These are phyloP conservation scores for Drosophila setifemur DNA, from an alignment of 1,140 invertebrate species.

Conservation along the genomic window DNA sequence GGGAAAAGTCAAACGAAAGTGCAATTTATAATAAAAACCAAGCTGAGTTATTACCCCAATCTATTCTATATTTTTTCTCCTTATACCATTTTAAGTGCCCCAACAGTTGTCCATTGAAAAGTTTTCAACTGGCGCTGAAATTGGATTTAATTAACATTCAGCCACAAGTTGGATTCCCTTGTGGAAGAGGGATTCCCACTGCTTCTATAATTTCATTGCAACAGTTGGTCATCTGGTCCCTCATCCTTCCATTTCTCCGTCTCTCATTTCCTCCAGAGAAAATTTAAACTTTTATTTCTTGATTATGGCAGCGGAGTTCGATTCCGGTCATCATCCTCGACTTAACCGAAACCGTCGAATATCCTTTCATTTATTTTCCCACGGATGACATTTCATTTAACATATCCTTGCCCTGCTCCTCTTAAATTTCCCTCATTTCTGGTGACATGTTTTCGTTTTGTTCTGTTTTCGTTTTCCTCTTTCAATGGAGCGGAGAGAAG, in stretches of 20 bases:
- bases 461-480: conserved; percentile 18
- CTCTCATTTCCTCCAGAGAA: background rate
- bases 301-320: conserved; percentile 18
- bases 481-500: conserved; percentile 42
- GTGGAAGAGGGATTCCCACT: background rate
- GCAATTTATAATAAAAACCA: conserved; percentile 1
- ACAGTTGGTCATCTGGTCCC: conserved; percentile 12
- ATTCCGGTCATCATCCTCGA: conserved; percentile 1
- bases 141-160: conserved; percentile 29
- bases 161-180: conserved; percentile 9
- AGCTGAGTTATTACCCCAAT: no score
- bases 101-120: background rate
- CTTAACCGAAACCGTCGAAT: background rate
- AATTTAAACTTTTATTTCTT: conserved; percentile 30
- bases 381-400: conserved; percentile 35
- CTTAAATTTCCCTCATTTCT: conserved; percentile 25
- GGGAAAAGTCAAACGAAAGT: conserved; percentile 3
- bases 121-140: conserved; percentile 6
- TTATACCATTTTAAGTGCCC: background rate
- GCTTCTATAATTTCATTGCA: conserved; percentile 11
- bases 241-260: background rate
- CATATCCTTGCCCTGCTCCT: conserved; percentile 14
- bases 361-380: conserved; percentile 4
- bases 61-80: background rate
- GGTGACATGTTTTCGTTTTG: conserved; percentile 10